Evolutionary conservation across 2,888 invertebrate species (phyloP), one percentile per base, ranked within the genome.

Genomic region (Clusia tigrina): DNA sequence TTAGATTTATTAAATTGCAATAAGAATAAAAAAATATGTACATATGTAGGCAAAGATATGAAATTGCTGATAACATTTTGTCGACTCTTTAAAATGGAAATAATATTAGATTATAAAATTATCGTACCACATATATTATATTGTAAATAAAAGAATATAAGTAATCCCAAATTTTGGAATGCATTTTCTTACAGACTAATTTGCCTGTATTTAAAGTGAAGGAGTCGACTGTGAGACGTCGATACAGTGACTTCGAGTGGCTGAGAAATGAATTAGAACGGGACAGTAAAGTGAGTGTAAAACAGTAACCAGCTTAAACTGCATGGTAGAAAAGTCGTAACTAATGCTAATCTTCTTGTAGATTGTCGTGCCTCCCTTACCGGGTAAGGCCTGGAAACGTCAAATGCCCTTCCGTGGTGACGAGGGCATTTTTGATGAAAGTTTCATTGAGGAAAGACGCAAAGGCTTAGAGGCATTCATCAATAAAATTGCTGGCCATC

Each of bases 221-320:
- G 86, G 98, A 99, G 85, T 98, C 98, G 26, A 95, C 92, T 84
- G 98, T 98, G 2, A 88, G 99, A 78, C 89, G 97, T 80, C 89
- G 99, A 82, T 99, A 99, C 87, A 98, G 98, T 85, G 99, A 99
- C 85, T 99, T 99, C 85, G 99, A 99, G 86, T 99, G 99, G 99
- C 87, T 99, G 69, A 90, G 98, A 85, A 96, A 94, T 83, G 99
- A 99, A 87, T 86, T 99, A 79, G 99, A 99, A 87, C 88, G 99
- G 83, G 99, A 99, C 84, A 98, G 98, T 86, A 99, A 99, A 89
- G 96, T 95, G 84, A 85, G 82, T 71, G 23, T 48, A 46, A 54
- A 17, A 1, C 26, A 10, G n/a, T 32, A 25, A 38, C 17, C 26
- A 20, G 32, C 12, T 15, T 38, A 42, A 42, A 42, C 3, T 15